phyloP scores from a whole-genome alignment of 1,140 invertebrate species.

The Procambarus virginalis region DNA sequence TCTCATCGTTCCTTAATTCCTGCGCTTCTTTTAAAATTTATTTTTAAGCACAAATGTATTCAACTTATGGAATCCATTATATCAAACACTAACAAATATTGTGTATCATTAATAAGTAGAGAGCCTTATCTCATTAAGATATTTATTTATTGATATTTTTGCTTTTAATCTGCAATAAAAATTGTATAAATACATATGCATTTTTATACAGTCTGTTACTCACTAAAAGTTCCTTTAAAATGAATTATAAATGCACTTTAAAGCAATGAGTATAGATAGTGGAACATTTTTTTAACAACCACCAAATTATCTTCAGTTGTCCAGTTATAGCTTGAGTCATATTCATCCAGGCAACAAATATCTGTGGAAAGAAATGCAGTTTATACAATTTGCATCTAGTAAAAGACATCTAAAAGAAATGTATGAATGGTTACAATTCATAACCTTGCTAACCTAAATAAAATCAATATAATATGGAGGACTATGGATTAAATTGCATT shows the following conservation, averaged over 20 bases:
- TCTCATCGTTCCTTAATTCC: background rate
- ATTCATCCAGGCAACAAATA: background rate
- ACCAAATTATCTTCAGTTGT: background rate
- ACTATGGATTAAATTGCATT: too few relatives aligned
- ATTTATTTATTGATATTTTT: background rate
- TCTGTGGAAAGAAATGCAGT: background rate
- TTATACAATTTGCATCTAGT: background rate
- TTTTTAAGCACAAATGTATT: background rate
- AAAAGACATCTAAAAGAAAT: background rate
- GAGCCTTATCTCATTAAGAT: background rate
- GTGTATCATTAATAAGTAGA: background rate
- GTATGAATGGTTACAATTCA: background rate
- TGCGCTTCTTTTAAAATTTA: background rate
- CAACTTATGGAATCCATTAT: background rate
- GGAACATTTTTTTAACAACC: background rate
- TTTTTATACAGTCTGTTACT: background rate
- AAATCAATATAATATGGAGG: too few relatives aligned
- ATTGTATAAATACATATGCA: background rate
- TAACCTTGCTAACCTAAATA: too few relatives aligned
- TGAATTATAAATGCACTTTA: background rate
- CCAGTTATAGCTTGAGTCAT: background rate
- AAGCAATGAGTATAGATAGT: background rate
- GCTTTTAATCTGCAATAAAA: background rate
- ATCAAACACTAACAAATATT: background rate
- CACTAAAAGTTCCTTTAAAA: background rate